Percentiles rank a stretch among this genome's conserved stretches.
Evolutionary conservation across 2,888 invertebrate species (phyloP).

Genomic region (Steinernema scapterisci): DNA sequence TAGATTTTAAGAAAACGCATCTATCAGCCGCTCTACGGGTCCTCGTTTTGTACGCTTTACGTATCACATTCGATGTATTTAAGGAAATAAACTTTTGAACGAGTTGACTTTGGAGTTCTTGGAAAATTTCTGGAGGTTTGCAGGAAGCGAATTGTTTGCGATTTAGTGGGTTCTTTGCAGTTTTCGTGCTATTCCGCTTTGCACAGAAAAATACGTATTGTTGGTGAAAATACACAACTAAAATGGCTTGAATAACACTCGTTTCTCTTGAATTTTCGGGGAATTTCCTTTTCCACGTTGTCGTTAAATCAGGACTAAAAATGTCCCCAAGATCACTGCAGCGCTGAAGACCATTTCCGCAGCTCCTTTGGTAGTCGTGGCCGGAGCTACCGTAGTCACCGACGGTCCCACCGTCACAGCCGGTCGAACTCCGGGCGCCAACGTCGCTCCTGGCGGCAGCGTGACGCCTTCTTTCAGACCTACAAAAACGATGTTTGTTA

Average conservation of each 20-base stretch:
- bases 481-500: not conserved
- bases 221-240: too few relatives aligned
- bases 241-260: too few relatives aligned
- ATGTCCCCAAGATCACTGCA: not conserved
- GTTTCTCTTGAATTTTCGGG: too few relatives aligned
- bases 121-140: too few relatives aligned
- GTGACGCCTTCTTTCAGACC: slow-evolving; percentile 10
- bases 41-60: slow-evolving; percentile 10
- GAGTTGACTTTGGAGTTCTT: too few relatives aligned
- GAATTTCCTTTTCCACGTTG: too few relatives aligned
- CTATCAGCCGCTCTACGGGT: slow-evolving; percentile 2
- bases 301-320: too few relatives aligned
- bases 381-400: not conserved
- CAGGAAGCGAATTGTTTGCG: too few relatives aligned
- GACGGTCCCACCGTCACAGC: not conserved
- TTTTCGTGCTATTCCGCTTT: too few relatives aligned
- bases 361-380: slow-evolving; percentile 1
- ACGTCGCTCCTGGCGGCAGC: not conserved
- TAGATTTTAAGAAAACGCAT: not conserved
- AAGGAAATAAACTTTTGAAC: slow-evolving; percentile 4
- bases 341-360: not conserved
- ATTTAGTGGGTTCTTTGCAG: too few relatives aligned
- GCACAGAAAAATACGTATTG: too few relatives aligned
- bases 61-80: not conserved
- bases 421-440: not conserved